Percentiles rank a stretch among this genome's conserved stretches.
phyloP scores from a whole-genome alignment of 2,113 vertebrate genomes.

The Osmerus eperlanus region DNA sequence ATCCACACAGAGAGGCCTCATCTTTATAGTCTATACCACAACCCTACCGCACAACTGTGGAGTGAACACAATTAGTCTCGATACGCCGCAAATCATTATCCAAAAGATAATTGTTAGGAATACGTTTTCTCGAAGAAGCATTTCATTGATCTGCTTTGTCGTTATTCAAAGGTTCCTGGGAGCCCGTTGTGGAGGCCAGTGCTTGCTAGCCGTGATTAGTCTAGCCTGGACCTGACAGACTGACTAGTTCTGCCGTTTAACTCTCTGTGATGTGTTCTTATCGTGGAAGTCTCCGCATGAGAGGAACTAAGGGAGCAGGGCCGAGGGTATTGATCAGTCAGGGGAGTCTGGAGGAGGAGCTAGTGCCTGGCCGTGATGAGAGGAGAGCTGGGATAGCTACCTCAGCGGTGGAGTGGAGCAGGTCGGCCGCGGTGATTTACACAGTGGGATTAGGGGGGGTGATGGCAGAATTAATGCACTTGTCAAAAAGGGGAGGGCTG shows the following conservation, averaged over 20 bases:
- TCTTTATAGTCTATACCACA: background rate
- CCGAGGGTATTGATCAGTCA: background rate
- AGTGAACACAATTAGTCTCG: too few relatives aligned
- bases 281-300: background rate
- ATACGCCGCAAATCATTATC: too few relatives aligned
- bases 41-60: too few relatives aligned
- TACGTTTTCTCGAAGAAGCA: too few relatives aligned
- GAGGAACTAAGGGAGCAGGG: background rate
- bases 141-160: too few relatives aligned
- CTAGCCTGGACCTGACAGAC: too few relatives aligned
- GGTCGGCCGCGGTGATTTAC: constrained; percentile 12
- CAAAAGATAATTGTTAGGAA: too few relatives aligned
- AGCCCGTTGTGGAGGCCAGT: too few relatives aligned
- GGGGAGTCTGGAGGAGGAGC: background rate
- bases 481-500: constrained; percentile 23
- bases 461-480: constrained; percentile 24
- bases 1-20: background rate
- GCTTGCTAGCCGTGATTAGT: too few relatives aligned
- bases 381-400: background rate
- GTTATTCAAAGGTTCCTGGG: too few relatives aligned
- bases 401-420: background rate
- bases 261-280: background rate
- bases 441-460: constrained; percentile 14
- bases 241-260: too few relatives aligned
- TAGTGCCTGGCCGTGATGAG: background rate